Evolutionary conservation across 1,140 invertebrate species (phyloP), one percentile per base, ranked within the genome.

Genomic region (Paraescarpia echinospica): DNA sequence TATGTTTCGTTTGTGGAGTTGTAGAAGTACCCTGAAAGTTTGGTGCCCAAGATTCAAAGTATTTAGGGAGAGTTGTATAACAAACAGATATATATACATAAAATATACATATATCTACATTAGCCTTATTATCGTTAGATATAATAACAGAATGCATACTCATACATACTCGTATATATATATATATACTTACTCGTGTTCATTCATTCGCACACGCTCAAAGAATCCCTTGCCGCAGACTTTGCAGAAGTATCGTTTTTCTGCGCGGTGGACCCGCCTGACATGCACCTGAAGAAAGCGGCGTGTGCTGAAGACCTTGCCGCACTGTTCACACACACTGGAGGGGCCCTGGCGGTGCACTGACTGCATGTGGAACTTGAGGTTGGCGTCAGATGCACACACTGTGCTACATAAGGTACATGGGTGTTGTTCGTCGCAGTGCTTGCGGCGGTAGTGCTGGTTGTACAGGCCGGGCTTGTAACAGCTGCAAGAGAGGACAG

Each of bases 151-250:
- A 41, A 41, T 41, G 41, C 41, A 41, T 12, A 41, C 41, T 4
- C 12, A 41, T 12, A 41, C n/a, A n/a, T n/a, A n/a, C n/a, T n/a
- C n/a, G n/a, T n/a, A n/a, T n/a, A n/a, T n/a, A 12, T 41, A 41
- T 12, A 41, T 41, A 33, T 18, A 48, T 22, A 92, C 92, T 89
- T 41, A 92, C 92, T 88, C 51, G 34, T 92, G 92, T 34, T 91
- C 35, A 27, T 14, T 34, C 92, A 92, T 92, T 33, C 88, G 92
- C 14, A 34, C 51, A 8, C 35, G 41, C 48, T 35, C 34, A 59
- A 91, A 91, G 92, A 92, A 92, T 31, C 92, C 59, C 34, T 92
- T 88, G 33, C 8, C 77, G 59, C 92, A 92, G 12, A 88, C 51
- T 35, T 34, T 34, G 34, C 92, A 92, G 34, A 89, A 77, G 92